Evolutionary conservation across 92 coral and sea anemone genomes (phyloP).

Genomic region (Zoanthus solanderi): DNA sequence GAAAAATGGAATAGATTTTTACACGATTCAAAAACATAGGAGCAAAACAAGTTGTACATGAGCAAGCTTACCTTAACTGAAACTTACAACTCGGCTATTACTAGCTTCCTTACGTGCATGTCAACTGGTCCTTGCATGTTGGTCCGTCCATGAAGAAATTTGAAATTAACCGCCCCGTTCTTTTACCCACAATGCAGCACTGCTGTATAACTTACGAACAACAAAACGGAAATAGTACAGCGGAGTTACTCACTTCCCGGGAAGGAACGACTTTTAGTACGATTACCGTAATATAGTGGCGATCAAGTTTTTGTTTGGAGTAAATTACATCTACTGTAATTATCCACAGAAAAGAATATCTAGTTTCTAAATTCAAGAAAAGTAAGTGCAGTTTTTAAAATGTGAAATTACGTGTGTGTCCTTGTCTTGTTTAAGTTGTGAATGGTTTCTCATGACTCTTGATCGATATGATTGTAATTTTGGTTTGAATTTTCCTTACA

Average conservation of each 20-base stretch:
- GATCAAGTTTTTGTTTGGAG: background rate
- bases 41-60: too few relatives aligned
- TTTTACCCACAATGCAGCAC: slow-evolving; percentile 28
- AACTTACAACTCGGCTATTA: too few relatives aligned
- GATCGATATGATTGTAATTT: too few relatives aligned
- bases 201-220: background rate
- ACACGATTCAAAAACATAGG: too few relatives aligned
- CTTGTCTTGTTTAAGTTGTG: too few relatives aligned
- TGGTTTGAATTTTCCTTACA: too few relatives aligned
- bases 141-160: background rate
- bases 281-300: too few relatives aligned
- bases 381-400: background rate
- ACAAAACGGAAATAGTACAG: slow-evolving; percentile 30
- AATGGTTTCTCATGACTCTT: too few relatives aligned
- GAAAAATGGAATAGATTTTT: too few relatives aligned
- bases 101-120: background rate
- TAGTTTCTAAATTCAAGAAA: background rate
- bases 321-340: background rate
- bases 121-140: background rate
- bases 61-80: too few relatives aligned
- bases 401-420: too few relatives aligned
- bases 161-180: slow-evolving; percentile 33
- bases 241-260: slow-evolving; percentile 44
- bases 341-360: background rate
- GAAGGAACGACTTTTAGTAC: background rate